phyloP scores from a whole-genome alignment of 2,113 vertebrate genomes.

The Morone saxatilis region DNA sequence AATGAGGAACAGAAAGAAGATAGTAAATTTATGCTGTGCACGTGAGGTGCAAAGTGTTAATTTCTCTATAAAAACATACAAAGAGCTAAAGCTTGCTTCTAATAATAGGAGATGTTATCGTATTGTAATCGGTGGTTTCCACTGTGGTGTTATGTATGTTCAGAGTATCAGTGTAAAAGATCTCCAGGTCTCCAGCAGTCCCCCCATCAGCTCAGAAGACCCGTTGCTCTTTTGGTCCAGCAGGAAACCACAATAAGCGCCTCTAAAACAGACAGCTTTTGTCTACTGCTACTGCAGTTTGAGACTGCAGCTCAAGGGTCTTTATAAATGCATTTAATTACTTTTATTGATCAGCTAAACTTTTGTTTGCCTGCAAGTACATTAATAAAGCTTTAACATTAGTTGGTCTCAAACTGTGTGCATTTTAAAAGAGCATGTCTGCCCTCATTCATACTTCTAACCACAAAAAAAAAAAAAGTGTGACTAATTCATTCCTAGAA shows the following conservation, averaged over 20 bases:
- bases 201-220: no score
- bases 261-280: neutral
- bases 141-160: neutral
- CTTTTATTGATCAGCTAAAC: neutral
- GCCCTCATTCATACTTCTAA: neutral
- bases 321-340: neutral
- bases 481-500: neutral
- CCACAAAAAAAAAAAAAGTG: neutral
- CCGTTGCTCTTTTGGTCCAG: neutral
- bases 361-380: neutral
- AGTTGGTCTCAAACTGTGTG: no score
- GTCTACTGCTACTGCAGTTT: neutral
- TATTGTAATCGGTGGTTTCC: neutral
- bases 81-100: no score
- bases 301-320: neutral
- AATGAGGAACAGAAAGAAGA: neutral
- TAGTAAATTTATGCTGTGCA: no score
- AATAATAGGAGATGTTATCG: no score
- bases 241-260: conserved; percentile 1
- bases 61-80: neutral
- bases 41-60: accelerated
- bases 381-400: neutral
- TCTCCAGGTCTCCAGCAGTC: no score
- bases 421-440: no score
- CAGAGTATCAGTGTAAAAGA: no score